Percentiles rank a stretch among this genome's conserved stretches.
Conservation (phyloP, 2,113 vertebrate genomes). For the Cettia cetti region DNA sequence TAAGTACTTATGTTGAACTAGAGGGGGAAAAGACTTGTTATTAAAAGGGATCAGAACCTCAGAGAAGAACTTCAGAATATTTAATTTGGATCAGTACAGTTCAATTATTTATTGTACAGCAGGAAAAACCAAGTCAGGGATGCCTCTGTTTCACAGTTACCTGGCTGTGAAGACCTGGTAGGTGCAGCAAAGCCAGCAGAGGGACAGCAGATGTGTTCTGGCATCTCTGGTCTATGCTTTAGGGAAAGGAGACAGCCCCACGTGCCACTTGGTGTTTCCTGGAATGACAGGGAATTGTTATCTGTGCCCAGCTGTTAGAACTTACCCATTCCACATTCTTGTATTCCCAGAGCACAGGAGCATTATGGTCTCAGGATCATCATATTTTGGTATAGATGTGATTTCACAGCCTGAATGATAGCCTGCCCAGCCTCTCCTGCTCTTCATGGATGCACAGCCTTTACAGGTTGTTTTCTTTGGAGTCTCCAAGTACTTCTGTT, state of each 20-base stretch:
- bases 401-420: not conserved
- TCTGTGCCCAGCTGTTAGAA: not conserved
- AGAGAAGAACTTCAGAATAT: not conserved
- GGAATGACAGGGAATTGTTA: not conserved
- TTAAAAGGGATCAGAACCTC: not conserved
- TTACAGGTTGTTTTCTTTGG: not conserved
- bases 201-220: not conserved
- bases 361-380: not conserved
- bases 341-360: not conserved
- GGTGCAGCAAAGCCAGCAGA: not conserved
- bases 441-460: not conserved
- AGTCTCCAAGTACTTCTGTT: not conserved
- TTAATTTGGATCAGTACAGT: not conserved
- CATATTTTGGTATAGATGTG: not conserved
- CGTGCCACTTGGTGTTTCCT: not conserved
- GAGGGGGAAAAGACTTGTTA: not conserved
- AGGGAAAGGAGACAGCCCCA: not conserved
- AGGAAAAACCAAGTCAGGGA: not conserved
- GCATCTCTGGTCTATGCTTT: not conserved
- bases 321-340: not conserved
- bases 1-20: not conserved
- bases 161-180: not conserved
- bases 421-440: too few species aligned
- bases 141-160: not conserved
- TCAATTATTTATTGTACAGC: not conserved